Base-by-base conservation (phyloP, 1,140 invertebrate genomes). In the Portunus trituberculatus region DNA sequence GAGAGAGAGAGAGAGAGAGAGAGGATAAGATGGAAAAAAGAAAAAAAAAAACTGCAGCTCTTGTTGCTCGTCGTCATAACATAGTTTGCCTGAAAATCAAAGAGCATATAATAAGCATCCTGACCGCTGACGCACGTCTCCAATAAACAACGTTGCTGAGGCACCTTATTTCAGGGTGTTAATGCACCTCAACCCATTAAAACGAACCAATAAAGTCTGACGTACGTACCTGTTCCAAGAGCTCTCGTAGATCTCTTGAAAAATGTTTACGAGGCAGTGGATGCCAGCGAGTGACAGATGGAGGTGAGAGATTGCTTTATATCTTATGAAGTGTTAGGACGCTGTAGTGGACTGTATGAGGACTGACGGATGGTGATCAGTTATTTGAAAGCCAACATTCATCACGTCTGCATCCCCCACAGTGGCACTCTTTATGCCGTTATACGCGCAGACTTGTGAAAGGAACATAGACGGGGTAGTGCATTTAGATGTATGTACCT, bases 181-280 rank as follows among this genome's bases (percentile, higher is more conserved):
- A 76, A 76, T 76, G 67, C 67, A 76, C 67, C 6, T 76, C 0
- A 76, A n/a, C 1, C 20, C 20, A 25, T 76, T 76, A 59, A 7
- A 76, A n/a, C 20, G n/a, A 76, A 76, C 67, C 67, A n/a, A 25
- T 76, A n/a, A 76, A 76, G 67, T n/a, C 4, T 76, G 67, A 59
- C 48, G 48, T 14, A 10, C 16, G 52, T 59, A 59, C 52, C 52
- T 76, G n/a, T 25, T 76, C 67, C n/a, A 25, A n/a, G 20, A 76
- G 52, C 67, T 25, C 67, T 76, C 67, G 16, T 76, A 76, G 67
- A 76, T 76, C 67, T 76, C 25, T 7, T 76, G 67, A 76, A 7
- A 76, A 76, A 76, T 76, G 67, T 76, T 76, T 76, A 76, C 67
- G 67, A 76, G 67, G 67, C n/a, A 76, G 67, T n/a, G 67, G 25